phyloP scores from a whole-genome alignment of 1,140 invertebrate species.

The Zelostemma sp. region DNA sequence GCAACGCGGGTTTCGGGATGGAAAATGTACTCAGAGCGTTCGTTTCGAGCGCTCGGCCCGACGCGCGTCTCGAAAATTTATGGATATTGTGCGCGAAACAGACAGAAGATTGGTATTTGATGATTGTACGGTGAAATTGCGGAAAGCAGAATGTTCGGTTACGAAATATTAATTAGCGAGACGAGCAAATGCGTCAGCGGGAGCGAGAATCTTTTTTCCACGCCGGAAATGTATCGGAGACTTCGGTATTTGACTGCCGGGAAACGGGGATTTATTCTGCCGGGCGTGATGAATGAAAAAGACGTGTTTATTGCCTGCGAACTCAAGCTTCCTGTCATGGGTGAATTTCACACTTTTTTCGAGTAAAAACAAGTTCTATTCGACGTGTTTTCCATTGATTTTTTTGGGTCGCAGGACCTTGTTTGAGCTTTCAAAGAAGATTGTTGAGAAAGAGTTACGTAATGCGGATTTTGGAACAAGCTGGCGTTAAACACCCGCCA shows the following conservation, averaged over 20 bases:
- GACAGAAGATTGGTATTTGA: constrained; percentile 4
- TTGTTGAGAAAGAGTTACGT: constrained; percentile 37
- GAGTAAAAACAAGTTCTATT: too few relatives aligned
- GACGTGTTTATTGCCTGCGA: constrained; percentile 37
- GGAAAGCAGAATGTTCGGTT: too few relatives aligned
- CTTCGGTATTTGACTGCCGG: constrained; percentile 36
- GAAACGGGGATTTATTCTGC: constrained; percentile 35
- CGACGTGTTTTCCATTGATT: too few relatives aligned
- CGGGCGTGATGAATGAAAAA: constrained; percentile 31
- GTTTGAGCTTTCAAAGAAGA: constrained; percentile 36
- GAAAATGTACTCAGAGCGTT: constrained; percentile 18
- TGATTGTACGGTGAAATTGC: too few relatives aligned
- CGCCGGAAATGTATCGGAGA: constrained; percentile 28
- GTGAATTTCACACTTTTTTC: too few relatives aligned
- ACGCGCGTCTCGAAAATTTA: constrained; percentile 19
- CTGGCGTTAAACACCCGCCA: constrained; percentile 28
- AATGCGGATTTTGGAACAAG: constrained; percentile 21
- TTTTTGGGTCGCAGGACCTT: too few relatives aligned
- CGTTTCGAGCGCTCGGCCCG: constrained; percentile 23
- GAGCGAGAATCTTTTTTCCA: constrained; percentile 33
- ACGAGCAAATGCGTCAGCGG: constrained; percentile 21
- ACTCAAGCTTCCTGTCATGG: constrained; percentile 32
- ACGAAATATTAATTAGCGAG: background rate
- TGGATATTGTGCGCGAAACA: constrained; percentile 12
- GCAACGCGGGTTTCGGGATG: constrained; percentile 13